These are phyloP conservation scores for Agrochola lota DNA, from an alignment of 2,888 invertebrate species.

Conservation along the genomic window DNA sequence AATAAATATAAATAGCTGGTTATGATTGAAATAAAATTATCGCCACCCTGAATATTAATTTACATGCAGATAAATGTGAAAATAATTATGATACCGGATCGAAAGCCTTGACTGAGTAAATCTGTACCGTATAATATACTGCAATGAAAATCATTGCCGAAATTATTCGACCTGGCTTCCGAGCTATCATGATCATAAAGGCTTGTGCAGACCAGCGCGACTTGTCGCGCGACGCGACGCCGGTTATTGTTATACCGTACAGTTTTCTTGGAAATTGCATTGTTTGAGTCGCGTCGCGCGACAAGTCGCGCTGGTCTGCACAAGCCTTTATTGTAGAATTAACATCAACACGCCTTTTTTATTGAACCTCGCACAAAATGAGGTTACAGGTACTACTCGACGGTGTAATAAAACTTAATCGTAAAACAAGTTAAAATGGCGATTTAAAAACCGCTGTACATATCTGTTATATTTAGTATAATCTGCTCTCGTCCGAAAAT, in stretches of 20 bases:
- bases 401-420: constrained; percentile 48
- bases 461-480: not conserved
- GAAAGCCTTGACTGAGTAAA: constrained; percentile 58
- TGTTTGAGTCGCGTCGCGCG: no score
- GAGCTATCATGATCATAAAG: constrained; percentile 50
- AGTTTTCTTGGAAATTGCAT: no score
- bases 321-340: constrained; percentile 62
- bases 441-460: constrained; percentile 22
- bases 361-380: constrained; percentile 46
- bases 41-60: constrained; percentile 44
- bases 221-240: no score
- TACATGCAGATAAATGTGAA: constrained; percentile 60
- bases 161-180: constrained; percentile 40
- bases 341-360: constrained; percentile 56
- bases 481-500: constrained; percentile 10
- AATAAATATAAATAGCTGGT: constrained; percentile 20
- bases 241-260: no score
- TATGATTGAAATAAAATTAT: constrained; percentile 42
- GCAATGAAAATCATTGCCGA: constrained; percentile 59
- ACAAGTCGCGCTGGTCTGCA: no score
- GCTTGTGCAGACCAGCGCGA: no score
- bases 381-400: constrained; percentile 47
- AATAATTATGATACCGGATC: constrained; percentile 62
- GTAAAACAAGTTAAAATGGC: constrained; percentile 30
- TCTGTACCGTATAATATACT: constrained; percentile 56